phyloP scores from a whole-genome alignment of 2,113 vertebrate species.

The Grammomys surdaster region DNA sequence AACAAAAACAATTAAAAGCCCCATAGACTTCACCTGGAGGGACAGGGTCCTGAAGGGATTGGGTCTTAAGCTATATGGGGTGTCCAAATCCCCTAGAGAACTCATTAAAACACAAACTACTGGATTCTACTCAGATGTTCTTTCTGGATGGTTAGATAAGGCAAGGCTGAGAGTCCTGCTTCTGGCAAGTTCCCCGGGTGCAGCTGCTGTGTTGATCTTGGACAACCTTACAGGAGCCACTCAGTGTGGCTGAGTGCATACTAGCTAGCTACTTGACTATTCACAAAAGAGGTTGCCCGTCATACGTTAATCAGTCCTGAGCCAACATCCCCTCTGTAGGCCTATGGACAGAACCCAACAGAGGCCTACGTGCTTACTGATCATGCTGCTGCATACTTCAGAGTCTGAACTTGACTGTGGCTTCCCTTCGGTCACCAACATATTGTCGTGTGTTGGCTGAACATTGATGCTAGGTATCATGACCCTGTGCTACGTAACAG shows the following conservation, averaged over 20 bases:
- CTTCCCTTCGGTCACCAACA: not conserved
- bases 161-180: not conserved
- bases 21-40: not conserved
- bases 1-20: not conserved
- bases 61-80: not conserved
- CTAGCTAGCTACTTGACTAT: not conserved
- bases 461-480: not conserved
- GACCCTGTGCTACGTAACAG: not conserved
- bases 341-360: not conserved
- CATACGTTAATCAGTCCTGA: not conserved
- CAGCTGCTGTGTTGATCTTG: not conserved
- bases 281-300: not conserved
- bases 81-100: not conserved
- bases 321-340: not conserved
- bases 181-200: not conserved
- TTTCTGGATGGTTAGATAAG: not conserved
- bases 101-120: not conserved
- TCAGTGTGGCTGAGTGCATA: not conserved
- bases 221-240: not conserved
- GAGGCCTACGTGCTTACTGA: not conserved
- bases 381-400: not conserved
- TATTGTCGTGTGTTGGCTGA: not conserved
- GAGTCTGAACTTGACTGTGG: not conserved
- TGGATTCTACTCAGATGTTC: not conserved
- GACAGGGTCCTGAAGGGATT: not conserved